Conservation (phyloP, 2,888 invertebrate genomes). For the Drosophila parthenogenetica region DNA sequence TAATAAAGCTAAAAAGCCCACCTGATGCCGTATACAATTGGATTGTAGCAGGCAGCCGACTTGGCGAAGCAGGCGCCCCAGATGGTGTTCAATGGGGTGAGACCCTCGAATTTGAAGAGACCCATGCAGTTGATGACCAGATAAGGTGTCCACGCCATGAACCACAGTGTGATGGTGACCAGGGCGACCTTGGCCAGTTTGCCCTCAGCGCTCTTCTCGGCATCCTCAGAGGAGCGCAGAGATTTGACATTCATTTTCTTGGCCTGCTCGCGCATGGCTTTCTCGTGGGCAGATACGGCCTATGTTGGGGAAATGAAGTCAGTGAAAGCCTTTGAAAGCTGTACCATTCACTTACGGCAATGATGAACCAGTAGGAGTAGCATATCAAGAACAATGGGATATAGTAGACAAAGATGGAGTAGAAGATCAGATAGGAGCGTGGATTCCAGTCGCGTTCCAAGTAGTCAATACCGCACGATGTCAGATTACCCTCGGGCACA, state of each 20-base stretch:
- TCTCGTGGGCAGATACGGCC: conserved; percentile 88
- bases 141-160: conserved; percentile 97
- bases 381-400: conserved; percentile 91
- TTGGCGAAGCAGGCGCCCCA: conserved; percentile 97
- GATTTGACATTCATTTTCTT: conserved; percentile 97
- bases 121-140: conserved; percentile 93
- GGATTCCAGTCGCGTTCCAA: conserved; percentile 91
- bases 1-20: conserved; percentile 75
- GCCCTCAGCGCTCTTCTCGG: conserved; percentile 93
- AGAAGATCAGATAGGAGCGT: conserved; percentile 92
- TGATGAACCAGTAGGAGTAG: conserved; percentile 95
- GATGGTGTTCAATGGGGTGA: conserved; percentile 93
- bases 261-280: conserved; percentile 94
- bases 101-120: conserved; percentile 90
- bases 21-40: conserved; percentile 96
- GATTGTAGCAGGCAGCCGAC: conserved; percentile 95
- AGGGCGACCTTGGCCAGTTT: conserved; percentile 95
- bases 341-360: conserved; percentile 87
- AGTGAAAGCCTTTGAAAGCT: background rate
- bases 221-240: conserved; percentile 91
- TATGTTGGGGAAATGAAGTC: conserved; percentile 3
- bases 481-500: conserved; percentile 97
- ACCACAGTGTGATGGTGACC: conserved; percentile 95
- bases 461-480: conserved; percentile 96
- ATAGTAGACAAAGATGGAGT: conserved; percentile 92